Evolutionary conservation across 2,797 vertebrate species (phyloP), one percentile per base, ranked within the genome.

Genomic region (Phoebastria nigripes): DNA sequence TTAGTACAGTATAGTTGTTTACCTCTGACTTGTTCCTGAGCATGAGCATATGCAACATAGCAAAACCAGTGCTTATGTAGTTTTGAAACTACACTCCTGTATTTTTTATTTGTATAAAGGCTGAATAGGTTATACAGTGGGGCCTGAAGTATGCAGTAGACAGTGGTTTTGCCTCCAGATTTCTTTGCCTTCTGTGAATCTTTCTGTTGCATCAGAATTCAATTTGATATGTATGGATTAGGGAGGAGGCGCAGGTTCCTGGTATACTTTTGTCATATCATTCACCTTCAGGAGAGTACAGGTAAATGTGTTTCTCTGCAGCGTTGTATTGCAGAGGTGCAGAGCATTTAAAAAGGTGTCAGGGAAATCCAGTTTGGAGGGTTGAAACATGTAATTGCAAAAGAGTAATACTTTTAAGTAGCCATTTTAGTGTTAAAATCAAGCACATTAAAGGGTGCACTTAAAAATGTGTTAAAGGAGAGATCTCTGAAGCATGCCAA

Each of bases 321-420:
- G 6, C 26, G 24, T 15, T 72, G 31, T 37, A 33, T 66, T 52
- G 82, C 83, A 94, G 90, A 79, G 28, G 14, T 63, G 14, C 22
- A 76, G 31, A 80, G 15, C 44, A 51, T 84, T 87, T 89, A 37
- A 69, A 82, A 47, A 47, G 1, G 44, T 80, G 85, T 88, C 52
- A 89, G 49, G 56, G 56, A 94, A 92, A 93, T 79, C 46, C 47
- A 73, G 52, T 83, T 52, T 46, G 69, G 61, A 82, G 9, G 39
- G 52, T 82, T 94, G 88, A 96, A 95, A 77, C 83, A 73, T 70
- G 42, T 89, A 94, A 96, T 80, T 94, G 89, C 90, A 84, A 58
- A 78, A 95, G 84, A 83, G 72, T 90, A 95, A 59, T 92, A 77
- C 87, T 95, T 97, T 93, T 85, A 93, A 96, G 93, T 95, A 87